phyloP scores from a whole-genome alignment of 2,888 invertebrate species.

The Baronia brevicornis region DNA sequence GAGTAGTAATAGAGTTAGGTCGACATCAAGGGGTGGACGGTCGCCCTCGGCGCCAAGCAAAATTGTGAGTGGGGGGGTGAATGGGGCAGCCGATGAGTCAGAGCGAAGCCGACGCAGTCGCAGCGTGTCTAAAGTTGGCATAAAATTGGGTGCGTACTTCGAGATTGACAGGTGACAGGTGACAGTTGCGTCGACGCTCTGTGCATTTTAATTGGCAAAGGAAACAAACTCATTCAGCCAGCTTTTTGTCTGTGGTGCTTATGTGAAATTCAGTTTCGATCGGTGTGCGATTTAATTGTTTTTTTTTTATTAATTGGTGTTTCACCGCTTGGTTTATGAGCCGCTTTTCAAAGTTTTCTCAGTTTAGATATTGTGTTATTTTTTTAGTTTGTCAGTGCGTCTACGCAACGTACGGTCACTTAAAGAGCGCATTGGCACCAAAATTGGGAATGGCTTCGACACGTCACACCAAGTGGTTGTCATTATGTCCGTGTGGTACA shows the following conservation, averaged over 20 bases:
- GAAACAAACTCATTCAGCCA: constrained; percentile 9
- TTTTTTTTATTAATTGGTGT: constrained; percentile 21
- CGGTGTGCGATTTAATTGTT: constrained; percentile 19
- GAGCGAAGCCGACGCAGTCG: constrained; percentile 61
- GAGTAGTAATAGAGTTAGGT: constrained; percentile 75
- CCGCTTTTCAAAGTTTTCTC: constrained; percentile 10
- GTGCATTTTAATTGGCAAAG: constrained; percentile 30
- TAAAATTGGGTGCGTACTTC: constrained; percentile 75
- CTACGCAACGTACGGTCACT: constrained; percentile 65
- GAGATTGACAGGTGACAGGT: constrained; percentile 18
- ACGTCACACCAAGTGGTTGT: constrained; percentile 49
- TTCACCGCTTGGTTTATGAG: constrained; percentile 9
- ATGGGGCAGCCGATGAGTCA: constrained; percentile 39
- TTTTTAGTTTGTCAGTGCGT: constrained; percentile 49
- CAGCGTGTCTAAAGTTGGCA: constrained; percentile 71
- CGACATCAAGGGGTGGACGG: constrained; percentile 64
- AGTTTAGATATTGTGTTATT: constrained; percentile 20
- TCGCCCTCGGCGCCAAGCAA: constrained; percentile 65
- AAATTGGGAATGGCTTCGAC: constrained; percentile 54
- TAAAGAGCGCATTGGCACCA: constrained; percentile 51
- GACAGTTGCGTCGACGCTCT: constrained; percentile 71
- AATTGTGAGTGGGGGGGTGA: constrained; percentile 33
- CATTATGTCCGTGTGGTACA: constrained; percentile 47
- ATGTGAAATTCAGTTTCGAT: constrained; percentile 20
- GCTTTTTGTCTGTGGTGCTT: constrained; percentile 30